Evolutionary conservation across 2,888 invertebrate species (phyloP).

Genomic region (Lordiphosa fenestrarum): DNA sequence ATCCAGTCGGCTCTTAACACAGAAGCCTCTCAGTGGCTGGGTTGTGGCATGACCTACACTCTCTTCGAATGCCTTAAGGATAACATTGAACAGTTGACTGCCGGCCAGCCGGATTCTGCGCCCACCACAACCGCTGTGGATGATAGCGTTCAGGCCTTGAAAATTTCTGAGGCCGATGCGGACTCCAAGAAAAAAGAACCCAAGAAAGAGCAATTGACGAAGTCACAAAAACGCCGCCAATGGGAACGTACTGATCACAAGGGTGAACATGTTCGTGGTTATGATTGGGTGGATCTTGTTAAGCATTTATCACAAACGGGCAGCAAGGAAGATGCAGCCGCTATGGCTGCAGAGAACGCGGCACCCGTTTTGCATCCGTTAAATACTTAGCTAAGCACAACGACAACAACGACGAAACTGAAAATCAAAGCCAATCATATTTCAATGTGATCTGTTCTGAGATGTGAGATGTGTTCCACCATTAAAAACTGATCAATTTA

Average conservation of each 20-base stretch:
- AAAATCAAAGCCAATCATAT: conserved; percentile 28
- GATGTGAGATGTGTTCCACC: conserved; percentile 10
- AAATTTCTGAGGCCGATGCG: conserved; percentile 77
- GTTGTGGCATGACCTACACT: conserved; percentile 96
- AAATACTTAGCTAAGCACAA: conserved; percentile 45
- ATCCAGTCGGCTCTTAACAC: conserved; percentile 83
- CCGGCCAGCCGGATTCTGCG: conserved; percentile 84
- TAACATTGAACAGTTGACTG: conserved; percentile 86
- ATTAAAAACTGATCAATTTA: conserved; percentile 32
- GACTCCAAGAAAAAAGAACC: conserved; percentile 82
- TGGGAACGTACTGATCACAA: conserved; percentile 92
- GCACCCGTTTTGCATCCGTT: conserved; percentile 58
- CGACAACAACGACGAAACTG: conserved; percentile 13
- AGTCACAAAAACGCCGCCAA: conserved; percentile 93
- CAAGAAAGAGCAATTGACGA: conserved; percentile 92
- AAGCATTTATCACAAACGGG: conserved; percentile 94
- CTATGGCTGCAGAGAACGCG: conserved; percentile 28
- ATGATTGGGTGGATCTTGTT: conserved; percentile 98
- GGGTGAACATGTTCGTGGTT: conserved; percentile 93
- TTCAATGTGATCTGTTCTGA: conserved; percentile 17
- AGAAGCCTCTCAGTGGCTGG: conserved; percentile 91
- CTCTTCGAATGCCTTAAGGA: conserved; percentile 95
- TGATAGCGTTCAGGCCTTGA: conserved; percentile 69
- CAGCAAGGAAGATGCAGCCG: conserved; percentile 67
- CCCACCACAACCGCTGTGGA: conserved; percentile 62